These are phyloP conservation scores for Odontocerum albicorne DNA, from an alignment of 2,888 invertebrate species.

Conservation along the genomic window DNA sequence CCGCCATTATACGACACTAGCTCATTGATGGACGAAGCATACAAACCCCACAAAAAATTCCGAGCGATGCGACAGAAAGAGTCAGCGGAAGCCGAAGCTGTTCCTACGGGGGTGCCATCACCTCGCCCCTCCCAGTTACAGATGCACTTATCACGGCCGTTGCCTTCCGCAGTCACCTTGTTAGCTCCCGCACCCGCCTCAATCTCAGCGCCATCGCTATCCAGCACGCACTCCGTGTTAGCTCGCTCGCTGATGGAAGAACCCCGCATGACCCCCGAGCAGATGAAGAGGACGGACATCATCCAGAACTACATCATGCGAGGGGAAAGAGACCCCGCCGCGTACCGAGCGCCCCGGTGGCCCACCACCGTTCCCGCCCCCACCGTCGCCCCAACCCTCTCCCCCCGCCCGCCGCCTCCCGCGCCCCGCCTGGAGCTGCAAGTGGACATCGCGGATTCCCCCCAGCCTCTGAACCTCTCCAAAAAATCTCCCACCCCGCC, in stretches of 20 bases:
- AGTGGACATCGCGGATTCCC: constrained; percentile 79
- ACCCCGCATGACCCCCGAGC: constrained; percentile 92
- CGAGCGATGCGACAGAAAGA: constrained; percentile 80
- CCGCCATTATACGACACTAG: constrained; percentile 90
- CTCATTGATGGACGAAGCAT: constrained; percentile 91
- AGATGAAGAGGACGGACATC: constrained; percentile 88
- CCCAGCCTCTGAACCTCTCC: constrained; percentile 86
- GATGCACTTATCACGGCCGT: constrained; percentile 59
- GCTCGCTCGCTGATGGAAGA: constrained; percentile 90
- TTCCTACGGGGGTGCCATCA: constrained; percentile 42
- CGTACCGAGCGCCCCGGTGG: constrained; percentile 49
- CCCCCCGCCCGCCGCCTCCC: constrained; percentile 48
- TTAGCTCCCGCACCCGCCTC: constrained; percentile 67
- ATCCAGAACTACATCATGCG: constrained; percentile 92
- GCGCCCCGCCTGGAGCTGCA: constrained; percentile 72
- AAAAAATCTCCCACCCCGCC: constrained; percentile 81
- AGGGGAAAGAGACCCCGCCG: constrained; percentile 61
- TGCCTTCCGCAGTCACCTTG: constrained; percentile 67
- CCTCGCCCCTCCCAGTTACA: constrained; percentile 41
- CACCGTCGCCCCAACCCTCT: constrained; percentile 54
- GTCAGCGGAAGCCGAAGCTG: constrained; percentile 73
- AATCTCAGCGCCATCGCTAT: constrained; percentile 70
- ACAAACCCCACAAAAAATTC: constrained; percentile 95
- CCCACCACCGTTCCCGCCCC: constrained; percentile 50
- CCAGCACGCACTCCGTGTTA: constrained; percentile 86